Evolutionary conservation across 1,140 invertebrate genomes (phyloP).

Genomic region (Drosophila ogumai): DNA sequence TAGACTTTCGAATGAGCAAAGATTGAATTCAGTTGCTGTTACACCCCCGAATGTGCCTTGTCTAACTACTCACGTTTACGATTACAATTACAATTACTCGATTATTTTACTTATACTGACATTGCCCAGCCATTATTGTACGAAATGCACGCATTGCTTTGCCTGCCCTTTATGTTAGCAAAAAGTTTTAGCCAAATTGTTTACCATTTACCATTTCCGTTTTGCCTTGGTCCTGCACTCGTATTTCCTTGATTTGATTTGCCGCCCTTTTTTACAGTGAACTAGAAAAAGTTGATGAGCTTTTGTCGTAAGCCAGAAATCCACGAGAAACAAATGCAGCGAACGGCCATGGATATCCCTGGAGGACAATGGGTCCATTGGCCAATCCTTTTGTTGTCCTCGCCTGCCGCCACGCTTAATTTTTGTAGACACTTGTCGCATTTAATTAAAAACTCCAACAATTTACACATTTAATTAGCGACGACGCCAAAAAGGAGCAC

Average conservation of each 20-base stretch:
- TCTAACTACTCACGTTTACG: constrained; percentile 29
- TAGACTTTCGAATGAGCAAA: constrained; percentile 45
- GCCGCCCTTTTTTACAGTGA: constrained; percentile 66
- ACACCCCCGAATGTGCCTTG: constrained; percentile 48
- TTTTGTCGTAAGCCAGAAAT: constrained; percentile 55
- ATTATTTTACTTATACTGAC: constrained; percentile 28
- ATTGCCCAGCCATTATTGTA: constrained; percentile 15
- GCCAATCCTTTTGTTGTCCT: constrained; percentile 53
- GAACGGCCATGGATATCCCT: constrained; percentile 4
- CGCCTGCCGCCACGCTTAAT: constrained; percentile 66
- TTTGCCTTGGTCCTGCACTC: constrained; percentile 17
- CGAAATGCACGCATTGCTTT: constrained; percentile 44
- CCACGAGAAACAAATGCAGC: constrained; percentile 26
- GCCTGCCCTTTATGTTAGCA: constrained; percentile 26
- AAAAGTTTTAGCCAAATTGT: constrained; percentile 49
- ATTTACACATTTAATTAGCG: constrained; percentile 83
- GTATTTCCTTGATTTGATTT: constrained; percentile 30
- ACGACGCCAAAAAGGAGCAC: constrained; percentile 27
- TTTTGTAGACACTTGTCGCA: constrained; percentile 78
- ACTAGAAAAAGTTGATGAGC: constrained; percentile 66
- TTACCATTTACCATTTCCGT: constrained; percentile 35
- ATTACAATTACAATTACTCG: constrained; percentile 18
- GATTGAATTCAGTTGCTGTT: constrained; percentile 18
- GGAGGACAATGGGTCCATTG: constrained; percentile 29
- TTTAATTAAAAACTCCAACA: constrained; percentile 78